Evolutionary conservation across 2,888 invertebrate genomes (phyloP).

Genomic region (Abrostola triplasia): DNA sequence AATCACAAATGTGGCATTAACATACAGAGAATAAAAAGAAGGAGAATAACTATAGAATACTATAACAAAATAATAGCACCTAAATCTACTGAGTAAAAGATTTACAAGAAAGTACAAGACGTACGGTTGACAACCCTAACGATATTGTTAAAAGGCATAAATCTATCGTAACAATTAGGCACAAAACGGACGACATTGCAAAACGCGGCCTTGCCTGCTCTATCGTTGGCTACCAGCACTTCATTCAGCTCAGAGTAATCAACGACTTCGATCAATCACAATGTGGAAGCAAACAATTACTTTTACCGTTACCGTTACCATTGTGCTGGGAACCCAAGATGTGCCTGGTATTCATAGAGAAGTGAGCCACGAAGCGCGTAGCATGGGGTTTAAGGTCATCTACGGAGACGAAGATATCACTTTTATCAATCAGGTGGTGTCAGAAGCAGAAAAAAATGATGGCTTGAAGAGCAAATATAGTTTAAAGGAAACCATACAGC

Average conservation of each 20-base stretch:
- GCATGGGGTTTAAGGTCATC: conserved; percentile 70
- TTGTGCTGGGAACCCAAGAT: conserved; percentile 57
- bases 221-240: conserved; percentile 45
- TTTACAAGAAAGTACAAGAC: conserved; percentile 45
- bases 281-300: conserved; percentile 64
- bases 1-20: too few species aligned
- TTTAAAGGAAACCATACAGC: conserved; percentile 65
- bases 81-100: background rate
- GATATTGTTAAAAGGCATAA: conserved; percentile 64
- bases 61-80: background rate
- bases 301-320: conserved; percentile 41
- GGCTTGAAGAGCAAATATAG: conserved; percentile 63
- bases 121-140: conserved; percentile 66
- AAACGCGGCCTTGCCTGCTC: conserved; percentile 57
- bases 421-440: conserved; percentile 73
- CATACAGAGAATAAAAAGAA: too few species aligned
- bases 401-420: conserved; percentile 78
- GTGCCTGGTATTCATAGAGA: conserved; percentile 66
- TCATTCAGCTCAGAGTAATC: conserved; percentile 51
- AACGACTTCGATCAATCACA: conserved; percentile 48
- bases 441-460: conserved; percentile 66
- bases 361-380: conserved; percentile 69
- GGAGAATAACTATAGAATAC: too few species aligned
- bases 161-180: conserved; percentile 67
- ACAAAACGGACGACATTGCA: conserved; percentile 71